phyloP scores from a whole-genome alignment of 2,797 vertebrate genomes.

The Lutjanus argentimaculatus region DNA sequence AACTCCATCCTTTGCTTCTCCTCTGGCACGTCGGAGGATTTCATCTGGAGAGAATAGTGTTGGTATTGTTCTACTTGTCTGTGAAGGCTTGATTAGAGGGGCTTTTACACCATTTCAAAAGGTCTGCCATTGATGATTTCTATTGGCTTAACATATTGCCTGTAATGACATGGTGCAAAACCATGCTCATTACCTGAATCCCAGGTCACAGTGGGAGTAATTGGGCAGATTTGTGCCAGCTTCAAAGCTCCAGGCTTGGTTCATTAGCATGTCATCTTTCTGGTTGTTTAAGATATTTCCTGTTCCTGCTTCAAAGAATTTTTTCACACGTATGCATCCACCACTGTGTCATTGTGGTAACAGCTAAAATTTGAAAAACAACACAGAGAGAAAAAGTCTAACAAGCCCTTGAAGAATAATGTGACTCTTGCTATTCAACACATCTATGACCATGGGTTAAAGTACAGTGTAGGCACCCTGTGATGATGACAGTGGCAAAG shows the following conservation, averaged over 20 bases:
- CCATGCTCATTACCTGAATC: conserved; percentile 61
- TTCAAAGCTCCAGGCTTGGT: conserved; percentile 41
- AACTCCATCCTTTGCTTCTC: conserved; percentile 39
- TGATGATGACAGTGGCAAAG: conserved; percentile 4
- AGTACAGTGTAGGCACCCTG: not conserved
- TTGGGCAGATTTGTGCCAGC: conserved; percentile 46
- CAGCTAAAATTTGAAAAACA: not conserved
- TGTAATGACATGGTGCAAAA: conserved; percentile 47
- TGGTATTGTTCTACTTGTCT: conserved; percentile 65
- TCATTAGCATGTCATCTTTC: conserved; percentile 39
- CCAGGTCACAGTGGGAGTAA: conserved; percentile 61
- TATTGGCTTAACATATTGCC: conserved; percentile 44
- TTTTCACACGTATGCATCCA: not conserved
- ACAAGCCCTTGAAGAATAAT: conserved; percentile 1
- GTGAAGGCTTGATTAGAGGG: conserved; percentile 73
- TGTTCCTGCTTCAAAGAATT: not conserved
- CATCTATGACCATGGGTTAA: not conserved
- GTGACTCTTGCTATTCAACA: conserved; percentile 13
- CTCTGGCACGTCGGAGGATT: conserved; percentile 54
- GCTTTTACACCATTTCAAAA: conserved; percentile 60
- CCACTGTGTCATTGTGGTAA: not conserved
- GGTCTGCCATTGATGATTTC: conserved; percentile 51
- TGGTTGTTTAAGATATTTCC: conserved; percentile 33
- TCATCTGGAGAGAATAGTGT: conserved; percentile 46
- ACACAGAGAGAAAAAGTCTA: not conserved